Percentiles rank a stretch among this genome's conserved stretches.
These are phyloP conservation scores for Epinephelus malabaricus DNA, from an alignment of 2,797 vertebrate genomes.

Conservation along the genomic window DNA sequence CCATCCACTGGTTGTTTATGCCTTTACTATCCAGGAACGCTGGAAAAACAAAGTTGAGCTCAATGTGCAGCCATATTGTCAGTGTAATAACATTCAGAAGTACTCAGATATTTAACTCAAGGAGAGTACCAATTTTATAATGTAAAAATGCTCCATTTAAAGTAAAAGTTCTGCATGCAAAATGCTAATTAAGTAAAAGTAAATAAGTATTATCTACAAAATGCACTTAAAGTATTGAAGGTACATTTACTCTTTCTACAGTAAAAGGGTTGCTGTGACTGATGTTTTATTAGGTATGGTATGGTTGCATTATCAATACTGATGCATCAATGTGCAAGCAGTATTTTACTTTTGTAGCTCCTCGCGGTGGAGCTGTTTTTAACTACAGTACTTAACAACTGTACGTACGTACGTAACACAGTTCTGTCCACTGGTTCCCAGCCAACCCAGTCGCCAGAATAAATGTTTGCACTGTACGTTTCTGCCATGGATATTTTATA, in stretches of 20 bases:
- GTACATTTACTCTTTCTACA: not conserved
- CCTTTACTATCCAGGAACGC: conserved; percentile 57
- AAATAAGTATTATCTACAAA: too few relatives aligned
- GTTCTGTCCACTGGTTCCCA: too few relatives aligned
- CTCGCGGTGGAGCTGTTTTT: not conserved
- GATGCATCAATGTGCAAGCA: not conserved
- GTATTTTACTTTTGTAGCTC: not conserved
- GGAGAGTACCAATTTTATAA: not conserved
- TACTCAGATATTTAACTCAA: not conserved
- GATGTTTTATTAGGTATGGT: not conserved
- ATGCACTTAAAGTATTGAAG: not conserved
- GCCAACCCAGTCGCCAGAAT: too few relatives aligned
- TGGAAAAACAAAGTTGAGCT: conserved; percentile 18
- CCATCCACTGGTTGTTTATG: conserved; percentile 94
- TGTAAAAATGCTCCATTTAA: not conserved
- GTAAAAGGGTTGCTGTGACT: not conserved
- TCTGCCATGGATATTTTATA: too few relatives aligned
- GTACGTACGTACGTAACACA: too few relatives aligned
- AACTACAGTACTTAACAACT: not conserved
- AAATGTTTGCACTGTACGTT: too few relatives aligned
- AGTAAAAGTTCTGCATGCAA: not conserved
- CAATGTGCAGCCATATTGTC: not conserved
- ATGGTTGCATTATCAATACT: not conserved
- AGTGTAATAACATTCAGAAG: not conserved
- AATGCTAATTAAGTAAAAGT: too few relatives aligned